phyloP scores from a whole-genome alignment of 2,113 vertebrate species.

The Procavia capensis region DNA sequence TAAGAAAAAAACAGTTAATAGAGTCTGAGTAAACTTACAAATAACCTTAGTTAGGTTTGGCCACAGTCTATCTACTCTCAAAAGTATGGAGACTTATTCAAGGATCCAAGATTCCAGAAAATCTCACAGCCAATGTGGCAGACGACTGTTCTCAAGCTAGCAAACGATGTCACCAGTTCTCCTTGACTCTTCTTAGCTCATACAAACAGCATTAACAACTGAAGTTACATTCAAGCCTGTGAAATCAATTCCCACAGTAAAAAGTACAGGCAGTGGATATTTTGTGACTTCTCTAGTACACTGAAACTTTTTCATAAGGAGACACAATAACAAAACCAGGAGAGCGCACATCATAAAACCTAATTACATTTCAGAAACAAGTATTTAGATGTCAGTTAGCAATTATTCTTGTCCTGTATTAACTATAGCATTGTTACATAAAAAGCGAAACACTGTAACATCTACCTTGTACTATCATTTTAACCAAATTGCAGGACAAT shows the following conservation, averaged over 20 bases:
- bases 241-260: neutral
- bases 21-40: neutral
- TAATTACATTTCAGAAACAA: conserved; percentile 35
- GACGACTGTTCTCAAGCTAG: neutral
- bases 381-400: neutral
- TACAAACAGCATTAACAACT: neutral
- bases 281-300: neutral
- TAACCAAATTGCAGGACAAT: conserved; percentile 58
- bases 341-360: neutral
- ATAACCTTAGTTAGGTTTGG: neutral
- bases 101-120: conserved; percentile 10
- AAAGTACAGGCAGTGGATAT: neutral
- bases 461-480: neutral
- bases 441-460: conserved; percentile 33
- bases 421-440: conserved; percentile 7
- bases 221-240: neutral
- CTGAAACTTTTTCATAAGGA: neutral
- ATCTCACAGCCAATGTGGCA: neutral
- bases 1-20: neutral
- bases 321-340: neutral
- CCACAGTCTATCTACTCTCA: neutral
- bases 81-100: neutral
- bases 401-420: neutral
- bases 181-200: neutral
- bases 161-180: neutral